Percentiles rank a stretch among this genome's conserved stretches.
phyloP scores from a whole-genome alignment of 23 tunicate genomes.

The Styela plicata region DNA sequence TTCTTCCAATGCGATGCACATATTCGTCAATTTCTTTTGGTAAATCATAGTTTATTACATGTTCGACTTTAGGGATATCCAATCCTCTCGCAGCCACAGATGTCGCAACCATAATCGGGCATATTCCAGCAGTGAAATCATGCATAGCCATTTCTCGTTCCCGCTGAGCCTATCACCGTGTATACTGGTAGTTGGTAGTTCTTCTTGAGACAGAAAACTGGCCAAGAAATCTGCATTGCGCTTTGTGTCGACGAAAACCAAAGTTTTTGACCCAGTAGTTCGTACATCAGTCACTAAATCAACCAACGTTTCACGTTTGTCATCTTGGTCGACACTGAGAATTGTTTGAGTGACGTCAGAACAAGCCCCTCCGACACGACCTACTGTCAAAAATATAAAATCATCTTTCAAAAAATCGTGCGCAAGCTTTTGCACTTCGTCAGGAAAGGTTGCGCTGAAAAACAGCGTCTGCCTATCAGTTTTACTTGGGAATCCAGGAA shows the following conservation, averaged over 20 bases:
- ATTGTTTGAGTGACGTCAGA: slow-evolving; percentile 82
- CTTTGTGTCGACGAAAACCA: slow-evolving; percentile 95
- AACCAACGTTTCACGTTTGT: slow-evolving; percentile 58
- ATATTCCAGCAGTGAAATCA: slow-evolving; percentile 69
- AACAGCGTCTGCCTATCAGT: slow-evolving; percentile 78
- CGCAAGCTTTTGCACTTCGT: slow-evolving; percentile 86
- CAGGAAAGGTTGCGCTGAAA: slow-evolving; percentile 97
- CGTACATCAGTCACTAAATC: slow-evolving; percentile 62
- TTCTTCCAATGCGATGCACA: slow-evolving; percentile 94
- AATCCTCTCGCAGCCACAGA: slow-evolving; percentile 95
- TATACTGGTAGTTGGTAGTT: slow-evolving; percentile 80
- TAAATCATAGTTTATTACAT: slow-evolving; percentile 91
- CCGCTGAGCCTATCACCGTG: slow-evolving; percentile 92
- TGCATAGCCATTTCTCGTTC: slow-evolving; percentile 85
- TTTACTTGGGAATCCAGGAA: slow-evolving; percentile 62
- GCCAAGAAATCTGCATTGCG: slow-evolving; percentile 95
- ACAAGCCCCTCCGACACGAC: slow-evolving; percentile 94
- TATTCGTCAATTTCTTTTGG: slow-evolving; percentile 93
- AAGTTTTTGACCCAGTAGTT: slow-evolving; percentile 60
- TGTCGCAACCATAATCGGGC: slow-evolving; percentile 88
- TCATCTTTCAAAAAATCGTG: slow-evolving; percentile 76
- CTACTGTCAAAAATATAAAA: slow-evolving; percentile 79
- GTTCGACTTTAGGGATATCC: slow-evolving; percentile 94
- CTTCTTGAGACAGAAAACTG: slow-evolving; percentile 71
- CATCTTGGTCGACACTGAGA: slow-evolving; percentile 51